A percentile compares a stretch with the other conserved stretches of the same genome.
Evolutionary conservation across 2,113 vertebrate genomes (phyloP).

Genomic region (Neodon shergylaensis): DNA sequence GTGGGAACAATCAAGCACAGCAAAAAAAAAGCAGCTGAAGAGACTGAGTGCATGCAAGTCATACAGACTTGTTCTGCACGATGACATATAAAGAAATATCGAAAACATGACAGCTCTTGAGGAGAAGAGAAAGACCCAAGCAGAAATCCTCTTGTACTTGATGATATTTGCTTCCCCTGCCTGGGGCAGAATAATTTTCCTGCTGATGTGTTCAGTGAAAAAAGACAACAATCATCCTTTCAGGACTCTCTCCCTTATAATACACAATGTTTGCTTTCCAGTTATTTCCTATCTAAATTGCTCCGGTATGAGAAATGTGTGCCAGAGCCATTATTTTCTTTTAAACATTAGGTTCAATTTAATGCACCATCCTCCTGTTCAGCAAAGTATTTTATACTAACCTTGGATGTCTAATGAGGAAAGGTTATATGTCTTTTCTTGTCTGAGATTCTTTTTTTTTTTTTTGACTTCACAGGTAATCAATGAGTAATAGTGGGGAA

Average conservation of each 20-base stretch:
- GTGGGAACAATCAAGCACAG: slow-evolving; percentile 18
- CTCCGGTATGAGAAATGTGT: slow-evolving; percentile 26
- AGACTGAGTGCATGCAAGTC: slow-evolving; percentile 60
- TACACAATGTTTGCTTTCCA: slow-evolving; percentile 63
- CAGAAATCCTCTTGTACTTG: slow-evolving; percentile 72
- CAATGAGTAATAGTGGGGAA: not conserved
- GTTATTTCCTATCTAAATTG: slow-evolving; percentile 71
- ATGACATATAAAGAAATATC: slow-evolving; percentile 75
- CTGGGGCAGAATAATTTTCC: slow-evolving; percentile 82
- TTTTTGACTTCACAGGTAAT: not conserved
- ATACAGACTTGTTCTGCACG: slow-evolving; percentile 76
- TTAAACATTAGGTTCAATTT: slow-evolving; percentile 72
- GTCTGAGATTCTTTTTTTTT: not conserved
- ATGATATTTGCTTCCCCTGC: slow-evolving; percentile 82
- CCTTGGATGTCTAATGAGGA: slow-evolving; percentile 60
- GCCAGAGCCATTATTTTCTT: slow-evolving; percentile 41
- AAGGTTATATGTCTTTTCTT: slow-evolving; percentile 47
- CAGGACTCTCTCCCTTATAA: slow-evolving; percentile 73
- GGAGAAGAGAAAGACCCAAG: slow-evolving; percentile 72
- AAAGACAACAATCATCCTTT: slow-evolving; percentile 72
- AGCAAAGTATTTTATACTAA: slow-evolving; percentile 47
- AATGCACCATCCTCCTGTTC: slow-evolving; percentile 38
- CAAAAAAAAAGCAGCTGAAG: slow-evolving; percentile 44
- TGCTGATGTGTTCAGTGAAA: slow-evolving; percentile 74
- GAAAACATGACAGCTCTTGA: slow-evolving; percentile 82